Evolutionary conservation across 2,113 vertebrate genomes (phyloP), one percentile per base, ranked within the genome.

Genomic region (Urocitellus parryii): DNA sequence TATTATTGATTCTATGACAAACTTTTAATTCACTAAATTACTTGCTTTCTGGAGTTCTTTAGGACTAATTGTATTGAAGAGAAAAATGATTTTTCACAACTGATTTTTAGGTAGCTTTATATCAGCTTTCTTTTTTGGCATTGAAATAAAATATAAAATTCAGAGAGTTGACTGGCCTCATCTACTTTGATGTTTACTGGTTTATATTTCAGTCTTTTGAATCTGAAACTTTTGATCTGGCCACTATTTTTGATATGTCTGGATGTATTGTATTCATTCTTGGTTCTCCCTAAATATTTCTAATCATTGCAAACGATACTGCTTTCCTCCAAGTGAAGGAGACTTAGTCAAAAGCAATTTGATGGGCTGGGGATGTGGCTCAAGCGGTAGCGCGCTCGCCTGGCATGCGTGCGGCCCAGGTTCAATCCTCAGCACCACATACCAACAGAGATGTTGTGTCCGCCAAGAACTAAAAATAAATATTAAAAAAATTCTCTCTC

Each of bases 111-210:
- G 65, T 11, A 67, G 34, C n/a, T n/a, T n/a, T 90, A 39, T 79
- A 90, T 89, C 24, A 93, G 58, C 20, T 90, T 77, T 92, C 12
- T 78, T 74, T 25, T 37, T 74, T 88, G 39, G 27, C 27, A 95
- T 58, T 73, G 34, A 78, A 95, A 91, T 94, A 88, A 95, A 58
- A 81, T 29, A 32, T 70, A 79, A 90, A 96, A 92, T 70, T 92
- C 78, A 88, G 80, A 68, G 5, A 58, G 37, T 22, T 61, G 77
- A 16, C 5, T 27, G 74, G 10, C 3, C 73, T 61, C 16, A 48
- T 72, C 4, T n/a, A 14, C 76, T 94, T 81, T 73, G n/a, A 88
- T 70, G 27, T 68, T 85, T 95, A 5, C 27, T 90, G 73, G 10
- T 72, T 56, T 70, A 29, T 17, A 29, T 88, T 32, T 92, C 32